These are phyloP conservation scores for Diplolepis rosae DNA, from an alignment of 2,888 invertebrate genomes.

Conservation along the genomic window DNA sequence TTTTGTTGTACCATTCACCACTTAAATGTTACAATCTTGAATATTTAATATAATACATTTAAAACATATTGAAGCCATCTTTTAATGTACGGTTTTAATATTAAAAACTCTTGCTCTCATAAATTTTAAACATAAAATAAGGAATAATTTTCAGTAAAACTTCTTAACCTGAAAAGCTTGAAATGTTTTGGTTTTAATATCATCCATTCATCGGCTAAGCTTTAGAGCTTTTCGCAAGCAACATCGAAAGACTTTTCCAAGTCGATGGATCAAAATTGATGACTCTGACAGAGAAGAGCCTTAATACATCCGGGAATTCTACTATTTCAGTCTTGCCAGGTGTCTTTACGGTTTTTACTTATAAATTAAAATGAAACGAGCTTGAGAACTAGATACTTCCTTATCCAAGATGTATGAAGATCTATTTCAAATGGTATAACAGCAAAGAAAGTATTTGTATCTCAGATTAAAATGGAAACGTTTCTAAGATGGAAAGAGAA, in stretches of 20 bases:
- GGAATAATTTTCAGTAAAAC: not conserved
- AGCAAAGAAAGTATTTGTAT: constrained; percentile 63
- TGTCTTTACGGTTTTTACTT: constrained; percentile 53
- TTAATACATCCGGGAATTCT: not conserved
- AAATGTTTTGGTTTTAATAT: not conserved
- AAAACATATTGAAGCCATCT: no score
- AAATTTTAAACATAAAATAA: not conserved
- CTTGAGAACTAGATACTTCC: constrained; percentile 19
- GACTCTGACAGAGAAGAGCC: not conserved
- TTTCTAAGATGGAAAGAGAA: constrained; percentile 60
- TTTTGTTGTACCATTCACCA: no score
- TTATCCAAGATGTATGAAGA: not conserved
- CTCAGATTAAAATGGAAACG: constrained; percentile 68
- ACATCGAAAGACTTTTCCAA: not conserved
- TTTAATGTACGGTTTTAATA: no score
- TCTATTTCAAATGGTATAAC: constrained; percentile 32
- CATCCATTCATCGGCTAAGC: not conserved
- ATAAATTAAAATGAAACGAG: constrained; percentile 58
- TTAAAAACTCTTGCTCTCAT: no score
- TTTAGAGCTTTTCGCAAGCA: not conserved
- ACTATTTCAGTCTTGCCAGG: constrained; percentile 27
- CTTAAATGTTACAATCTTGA: no score
- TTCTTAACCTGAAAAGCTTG: no score
- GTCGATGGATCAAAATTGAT: not conserved
- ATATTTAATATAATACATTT: no score